These are phyloP conservation scores for Callopanchax toddi DNA, from an alignment of 2,113 vertebrate genomes.

Conservation along the genomic window DNA sequence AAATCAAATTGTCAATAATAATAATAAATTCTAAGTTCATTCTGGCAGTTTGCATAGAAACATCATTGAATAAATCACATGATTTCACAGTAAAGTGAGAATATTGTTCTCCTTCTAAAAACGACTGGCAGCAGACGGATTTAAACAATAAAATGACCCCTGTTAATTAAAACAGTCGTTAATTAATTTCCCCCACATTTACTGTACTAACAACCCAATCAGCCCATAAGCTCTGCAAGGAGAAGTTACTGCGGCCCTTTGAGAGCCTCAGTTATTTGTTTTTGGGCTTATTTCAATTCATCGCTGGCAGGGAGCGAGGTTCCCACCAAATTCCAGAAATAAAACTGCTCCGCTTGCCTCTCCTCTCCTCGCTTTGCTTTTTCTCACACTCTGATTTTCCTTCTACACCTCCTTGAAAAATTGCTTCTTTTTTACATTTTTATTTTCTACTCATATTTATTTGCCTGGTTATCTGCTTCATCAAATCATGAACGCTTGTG, in stretches of 20 bases:
- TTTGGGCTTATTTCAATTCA: constrained; percentile 64
- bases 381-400: constrained; percentile 12
- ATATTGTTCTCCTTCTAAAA: background rate
- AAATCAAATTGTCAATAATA: too few species aligned
- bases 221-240: constrained; percentile 3
- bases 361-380: constrained; percentile 18
- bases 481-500: constrained; percentile 14
- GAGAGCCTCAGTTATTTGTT: constrained; percentile 51
- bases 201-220: constrained; percentile 9
- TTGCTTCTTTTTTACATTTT: background rate
- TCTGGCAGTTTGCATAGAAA: too few species aligned
- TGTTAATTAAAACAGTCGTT: background rate
- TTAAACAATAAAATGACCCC: background rate
- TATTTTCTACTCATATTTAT: background rate
- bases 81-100: too few species aligned
- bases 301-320: constrained; percentile 61
- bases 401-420: constrained; percentile 6
- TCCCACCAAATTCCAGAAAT: constrained; percentile 70
- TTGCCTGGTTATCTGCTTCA: background rate
- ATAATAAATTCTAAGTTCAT: too few species aligned
- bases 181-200: constrained; percentile 14
- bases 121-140: background rate
- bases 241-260: constrained; percentile 28
- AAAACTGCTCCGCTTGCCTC: constrained; percentile 30
- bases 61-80: too few species aligned